These are phyloP conservation scores for Steatocranus sp. DNA, from an alignment of 2,797 vertebrate species.

Conservation along the genomic window DNA sequence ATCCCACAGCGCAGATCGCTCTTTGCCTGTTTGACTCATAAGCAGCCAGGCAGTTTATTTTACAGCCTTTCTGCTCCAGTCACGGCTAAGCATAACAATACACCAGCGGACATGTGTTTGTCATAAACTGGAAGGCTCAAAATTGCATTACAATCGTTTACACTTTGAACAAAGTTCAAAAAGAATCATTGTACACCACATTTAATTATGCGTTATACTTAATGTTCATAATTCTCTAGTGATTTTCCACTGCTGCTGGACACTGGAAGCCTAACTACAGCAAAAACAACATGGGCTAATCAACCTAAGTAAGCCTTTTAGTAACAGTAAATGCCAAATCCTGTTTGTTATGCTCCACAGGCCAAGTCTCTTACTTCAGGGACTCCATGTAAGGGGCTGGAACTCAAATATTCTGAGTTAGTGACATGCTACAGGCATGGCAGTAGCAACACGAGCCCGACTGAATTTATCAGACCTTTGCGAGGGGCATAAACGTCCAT, in stretches of 20 bases:
- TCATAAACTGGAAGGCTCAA: slow-evolving; percentile 49
- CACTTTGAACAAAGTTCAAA: slow-evolving; percentile 54
- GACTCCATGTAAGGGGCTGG: slow-evolving; percentile 48
- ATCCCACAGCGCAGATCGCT: slow-evolving; percentile 20
- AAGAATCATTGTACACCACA: slow-evolving; percentile 39
- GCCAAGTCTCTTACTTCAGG: slow-evolving; percentile 32
- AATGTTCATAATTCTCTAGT: slow-evolving; percentile 44
- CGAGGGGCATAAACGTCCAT: slow-evolving; percentile 27
- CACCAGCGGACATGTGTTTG: slow-evolving; percentile 61
- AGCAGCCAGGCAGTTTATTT: slow-evolving; percentile 33
- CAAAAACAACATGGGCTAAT: slow-evolving; percentile 47
- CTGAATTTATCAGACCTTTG: slow-evolving; percentile 3
- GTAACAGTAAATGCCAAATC: slow-evolving; percentile 51
- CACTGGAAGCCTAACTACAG: slow-evolving; percentile 30
- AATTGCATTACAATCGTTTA: slow-evolving; percentile 46
- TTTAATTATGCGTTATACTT: slow-evolving; percentile 43
- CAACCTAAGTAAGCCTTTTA: slow-evolving; percentile 45
- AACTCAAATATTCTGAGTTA: not conserved
- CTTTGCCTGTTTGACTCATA: slow-evolving; percentile 20
- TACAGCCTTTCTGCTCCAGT: slow-evolving; percentile 29
- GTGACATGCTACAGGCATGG: slow-evolving; percentile 12
- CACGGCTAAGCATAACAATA: slow-evolving; percentile 49
- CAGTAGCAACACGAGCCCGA: slow-evolving; percentile 21
- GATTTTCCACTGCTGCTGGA: slow-evolving; percentile 57
- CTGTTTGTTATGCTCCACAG: slow-evolving; percentile 48